Evolutionary conservation across 2,797 vertebrate genomes (phyloP).

Genomic region (Eulemur rubriventer): DNA sequence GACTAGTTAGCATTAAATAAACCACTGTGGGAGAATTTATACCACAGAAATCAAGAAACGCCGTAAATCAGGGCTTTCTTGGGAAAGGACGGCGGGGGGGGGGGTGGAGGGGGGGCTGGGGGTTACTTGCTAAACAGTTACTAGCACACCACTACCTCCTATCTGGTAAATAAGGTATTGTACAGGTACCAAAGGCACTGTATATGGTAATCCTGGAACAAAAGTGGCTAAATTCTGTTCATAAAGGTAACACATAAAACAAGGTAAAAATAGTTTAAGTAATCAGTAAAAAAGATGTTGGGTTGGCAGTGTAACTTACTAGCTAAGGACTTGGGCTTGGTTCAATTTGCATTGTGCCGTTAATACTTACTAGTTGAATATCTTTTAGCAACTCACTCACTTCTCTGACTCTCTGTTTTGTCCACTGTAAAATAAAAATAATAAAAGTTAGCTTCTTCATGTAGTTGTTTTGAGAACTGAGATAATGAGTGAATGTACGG

Average conservation of each 20-base stretch:
- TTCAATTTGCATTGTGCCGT: neutral
- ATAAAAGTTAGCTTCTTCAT: neutral
- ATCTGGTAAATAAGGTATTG: neutral
- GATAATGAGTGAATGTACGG: neutral
- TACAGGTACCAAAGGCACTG: neutral
- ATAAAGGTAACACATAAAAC: neutral
- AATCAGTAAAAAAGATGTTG: neutral
- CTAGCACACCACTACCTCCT: neutral
- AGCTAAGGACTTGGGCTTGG: neutral
- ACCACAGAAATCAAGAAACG: neutral
- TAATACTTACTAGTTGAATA: neutral
- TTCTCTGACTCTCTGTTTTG: neutral
- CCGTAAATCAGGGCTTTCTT: neutral
- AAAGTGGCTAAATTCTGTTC: neutral
- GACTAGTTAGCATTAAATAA: neutral
- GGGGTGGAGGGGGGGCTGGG: fast-evolving
- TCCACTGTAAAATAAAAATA: neutral
- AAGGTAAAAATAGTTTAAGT: neutral
- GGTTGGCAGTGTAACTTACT: neutral
- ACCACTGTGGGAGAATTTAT: neutral
- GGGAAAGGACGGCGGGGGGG: neutral
- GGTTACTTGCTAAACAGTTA: neutral
- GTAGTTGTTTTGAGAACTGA: neutral
- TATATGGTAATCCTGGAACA: neutral
- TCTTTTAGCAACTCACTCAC: neutral